Percentiles rank a stretch among this genome's conserved stretches.
phyloP scores from a whole-genome alignment of 2,797 vertebrate species.

The Melanotaenia pygmaea region DNA sequence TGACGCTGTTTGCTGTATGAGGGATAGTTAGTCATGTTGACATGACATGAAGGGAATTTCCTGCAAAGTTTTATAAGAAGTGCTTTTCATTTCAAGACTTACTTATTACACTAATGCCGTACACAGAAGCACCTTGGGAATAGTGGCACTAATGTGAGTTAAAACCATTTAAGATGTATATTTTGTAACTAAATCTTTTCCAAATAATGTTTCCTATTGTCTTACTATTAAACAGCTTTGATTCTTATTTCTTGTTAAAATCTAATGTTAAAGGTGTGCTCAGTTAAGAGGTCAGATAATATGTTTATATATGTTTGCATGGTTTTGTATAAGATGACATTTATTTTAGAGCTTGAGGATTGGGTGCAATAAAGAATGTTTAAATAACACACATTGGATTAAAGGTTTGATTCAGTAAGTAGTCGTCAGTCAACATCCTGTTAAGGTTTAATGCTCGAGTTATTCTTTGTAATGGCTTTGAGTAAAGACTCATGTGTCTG shows the following conservation, averaged over 20 bases:
- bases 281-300: background rate
- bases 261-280: background rate
- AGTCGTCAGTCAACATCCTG: slow-evolving; percentile 32
- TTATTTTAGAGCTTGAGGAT: slow-evolving; percentile 1
- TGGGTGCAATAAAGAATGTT: slow-evolving; percentile 22
- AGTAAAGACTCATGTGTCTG: slow-evolving; percentile 30
- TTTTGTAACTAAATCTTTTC: too few relatives aligned
- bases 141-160: too few relatives aligned
- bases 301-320: too few relatives aligned
- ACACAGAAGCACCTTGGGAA: too few relatives aligned
- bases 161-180: too few relatives aligned
- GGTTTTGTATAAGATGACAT: background rate
- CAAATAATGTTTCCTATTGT: too few relatives aligned
- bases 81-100: background rate
- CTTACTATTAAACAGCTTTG: too few relatives aligned
- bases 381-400: slow-evolving; percentile 25
- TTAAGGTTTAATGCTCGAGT: slow-evolving; percentile 12
- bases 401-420: slow-evolving; percentile 7
- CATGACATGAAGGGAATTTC: slow-evolving; percentile 12
- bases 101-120: too few relatives aligned
- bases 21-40: slow-evolving; percentile 5
- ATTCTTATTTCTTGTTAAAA: too few relatives aligned
- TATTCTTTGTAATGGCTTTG: slow-evolving; percentile 11
- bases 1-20: slow-evolving; percentile 19
- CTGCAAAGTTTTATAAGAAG: background rate